These are phyloP conservation scores for Sphyrna mokarran DNA, from an alignment of 2,113 vertebrate species.

Conservation along the genomic window DNA sequence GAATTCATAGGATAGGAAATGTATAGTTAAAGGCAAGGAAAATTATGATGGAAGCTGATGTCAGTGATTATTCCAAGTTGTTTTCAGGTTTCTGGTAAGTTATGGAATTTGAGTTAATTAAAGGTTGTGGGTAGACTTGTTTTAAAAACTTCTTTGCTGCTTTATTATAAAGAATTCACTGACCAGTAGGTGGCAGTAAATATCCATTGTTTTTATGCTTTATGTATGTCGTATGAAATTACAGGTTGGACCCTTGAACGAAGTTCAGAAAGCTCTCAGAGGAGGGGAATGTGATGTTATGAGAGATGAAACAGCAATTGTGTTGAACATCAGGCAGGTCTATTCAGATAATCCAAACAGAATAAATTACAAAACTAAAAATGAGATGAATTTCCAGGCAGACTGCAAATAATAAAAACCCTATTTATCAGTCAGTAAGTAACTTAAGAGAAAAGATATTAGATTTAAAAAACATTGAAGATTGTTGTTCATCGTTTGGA, in stretches of 20 bases:
- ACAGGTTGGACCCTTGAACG: neutral
- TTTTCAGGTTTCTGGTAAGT: neutral
- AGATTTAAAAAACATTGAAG: neutral
- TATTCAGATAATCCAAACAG: neutral
- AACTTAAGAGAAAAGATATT: neutral
- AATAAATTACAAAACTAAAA: neutral
- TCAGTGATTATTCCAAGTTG: neutral
- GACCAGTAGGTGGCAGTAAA: constrained; percentile 4
- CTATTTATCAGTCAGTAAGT: neutral
- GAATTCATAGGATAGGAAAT: neutral
- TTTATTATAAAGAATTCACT: neutral
- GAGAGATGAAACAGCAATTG: neutral
- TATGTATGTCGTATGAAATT: neutral
- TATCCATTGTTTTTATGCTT: neutral
- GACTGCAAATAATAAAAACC: neutral
- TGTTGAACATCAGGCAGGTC: neutral
- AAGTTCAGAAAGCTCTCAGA: neutral
- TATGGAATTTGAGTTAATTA: neutral
- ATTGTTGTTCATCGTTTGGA: neutral
- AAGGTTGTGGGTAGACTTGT: neutral
- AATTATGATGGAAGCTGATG: neutral
- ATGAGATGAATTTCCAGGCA: neutral
- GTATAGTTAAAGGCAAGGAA: neutral
- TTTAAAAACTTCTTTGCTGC: neutral
- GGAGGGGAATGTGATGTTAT: neutral